Evolutionary conservation across 2,888 invertebrate species (phyloP), one percentile per base, ranked within the genome.

Genomic region (Apocheima hispidaria): DNA sequence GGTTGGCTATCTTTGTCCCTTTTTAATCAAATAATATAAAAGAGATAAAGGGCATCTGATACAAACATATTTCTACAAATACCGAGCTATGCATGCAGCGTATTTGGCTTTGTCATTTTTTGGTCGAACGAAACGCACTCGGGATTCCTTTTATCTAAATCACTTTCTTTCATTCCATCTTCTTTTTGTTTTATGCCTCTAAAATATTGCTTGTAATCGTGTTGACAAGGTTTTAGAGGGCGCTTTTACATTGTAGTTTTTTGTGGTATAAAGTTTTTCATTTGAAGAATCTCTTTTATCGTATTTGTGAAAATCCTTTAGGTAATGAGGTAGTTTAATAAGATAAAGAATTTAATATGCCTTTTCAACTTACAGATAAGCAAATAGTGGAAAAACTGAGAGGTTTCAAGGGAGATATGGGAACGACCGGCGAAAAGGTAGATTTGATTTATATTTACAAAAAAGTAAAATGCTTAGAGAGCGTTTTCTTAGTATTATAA

Each of bases 371-470:
- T 73, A 65, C 74, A 92, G 91, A 79, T 69, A 74, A 74, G 49
- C 77, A 69, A 36, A 71, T 90, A 36, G 71, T 82, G 9, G 75
- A 85, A 69, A 82, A 82, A 65, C 57, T 90, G 7, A 82, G 77
- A 72, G 90, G 88, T 0, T 48, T 60, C 3, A 83, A 82, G 73
- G 90, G 90, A 52, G 80, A 86, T 28, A 70, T 12, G 18, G 89
- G 88, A 21, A 55, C 62, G 20, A 38, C 63, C 48, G 90, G 87
- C 60, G 69, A 71, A 63, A 85, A 82, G 83, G 87, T 60, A 52
- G 2, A 40, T 21, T 20, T 2, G 41, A 6, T 2, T 21, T 41
- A 21, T n/a, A n/a, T 33, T n/a, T 33, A n/a, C 4, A 33, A 4
- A 3, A 33, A n/a, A n/a, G n/a, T n/a, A n/a, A n/a, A n/a, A n/a